These are phyloP conservation scores for Drosophila tsacasi DNA, from an alignment of 1,140 invertebrate genomes.

Conservation along the genomic window DNA sequence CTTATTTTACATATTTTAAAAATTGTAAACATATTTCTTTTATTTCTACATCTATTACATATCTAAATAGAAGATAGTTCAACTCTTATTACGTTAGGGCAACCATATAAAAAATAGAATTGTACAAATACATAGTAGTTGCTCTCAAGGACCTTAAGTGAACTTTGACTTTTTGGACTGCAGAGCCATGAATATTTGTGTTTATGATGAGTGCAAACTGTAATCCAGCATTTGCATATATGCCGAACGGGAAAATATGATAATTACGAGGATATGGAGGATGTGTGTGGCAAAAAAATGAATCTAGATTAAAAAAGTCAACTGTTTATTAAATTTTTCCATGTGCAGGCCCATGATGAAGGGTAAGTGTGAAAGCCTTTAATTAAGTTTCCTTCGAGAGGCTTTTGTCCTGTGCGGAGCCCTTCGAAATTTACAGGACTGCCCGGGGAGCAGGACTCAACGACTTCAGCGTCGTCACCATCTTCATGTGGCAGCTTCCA, in stretches of 20 bases:
- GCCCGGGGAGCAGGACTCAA: constrained; percentile 5
- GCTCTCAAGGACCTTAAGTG: constrained; percentile 23
- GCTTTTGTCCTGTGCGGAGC: not conserved
- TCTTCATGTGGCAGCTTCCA: constrained; percentile 18
- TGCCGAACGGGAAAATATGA: constrained; percentile 19
- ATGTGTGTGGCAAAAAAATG: constrained; percentile 11
- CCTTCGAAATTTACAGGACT: constrained; percentile 22
- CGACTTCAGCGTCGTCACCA: not conserved
- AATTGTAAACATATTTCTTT: not conserved
- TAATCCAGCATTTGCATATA: constrained; percentile 54
- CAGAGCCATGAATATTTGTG: constrained; percentile 46
- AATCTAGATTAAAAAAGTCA: constrained; percentile 13
- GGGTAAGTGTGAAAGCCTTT: constrained; percentile 33
- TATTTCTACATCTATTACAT: no score
- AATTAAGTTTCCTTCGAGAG: constrained; percentile 45
- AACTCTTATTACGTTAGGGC: not conserved
- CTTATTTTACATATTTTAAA: not conserved
- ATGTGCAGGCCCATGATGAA: constrained; percentile 14
- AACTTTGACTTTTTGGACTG: constrained; percentile 37
- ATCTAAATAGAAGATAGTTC: not conserved
- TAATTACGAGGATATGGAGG: constrained; percentile 2
- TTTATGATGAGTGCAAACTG: constrained; percentile 54
- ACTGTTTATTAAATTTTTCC: constrained; percentile 49
- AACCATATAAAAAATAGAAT: not conserved
- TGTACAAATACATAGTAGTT: not conserved